Percentiles rank a stretch among this genome's conserved stretches.
phyloP scores from a whole-genome alignment of 2,113 vertebrate genomes.

The Heliornis fulica region DNA sequence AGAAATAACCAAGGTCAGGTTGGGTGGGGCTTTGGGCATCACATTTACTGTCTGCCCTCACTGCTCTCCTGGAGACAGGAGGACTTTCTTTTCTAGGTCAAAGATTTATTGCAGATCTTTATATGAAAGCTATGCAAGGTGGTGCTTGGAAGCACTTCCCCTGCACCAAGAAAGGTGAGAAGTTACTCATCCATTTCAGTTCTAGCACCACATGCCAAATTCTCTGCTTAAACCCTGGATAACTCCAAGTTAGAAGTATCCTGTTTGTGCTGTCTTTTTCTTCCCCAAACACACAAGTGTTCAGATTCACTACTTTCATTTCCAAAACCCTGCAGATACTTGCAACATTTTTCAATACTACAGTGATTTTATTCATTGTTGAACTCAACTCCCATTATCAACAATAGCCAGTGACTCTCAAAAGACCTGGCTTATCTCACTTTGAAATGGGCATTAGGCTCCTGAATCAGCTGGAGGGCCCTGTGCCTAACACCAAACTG shows the following conservation, averaged over 20 bases:
- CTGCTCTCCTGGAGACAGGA: not conserved
- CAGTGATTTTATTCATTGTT: too few relatives aligned
- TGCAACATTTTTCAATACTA: not conserved
- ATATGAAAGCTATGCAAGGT: not conserved
- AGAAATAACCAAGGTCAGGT: not conserved
- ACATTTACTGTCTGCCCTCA: not conserved
- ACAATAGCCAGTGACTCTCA: not conserved
- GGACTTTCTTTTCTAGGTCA: not conserved
- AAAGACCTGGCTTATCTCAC: not conserved
- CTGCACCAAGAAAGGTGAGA: not conserved
- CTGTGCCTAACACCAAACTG: not conserved
- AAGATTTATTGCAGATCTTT: not conserved
- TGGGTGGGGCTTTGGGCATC: not conserved
- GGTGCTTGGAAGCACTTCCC: not conserved
- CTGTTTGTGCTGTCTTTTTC: not conserved
- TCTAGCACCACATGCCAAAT: not conserved
- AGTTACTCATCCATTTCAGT: not conserved
- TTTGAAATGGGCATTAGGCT: not conserved
- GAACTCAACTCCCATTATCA: not conserved
- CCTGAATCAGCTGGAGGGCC: not conserved
- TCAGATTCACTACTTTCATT: not conserved
- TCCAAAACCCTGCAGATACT: not conserved
- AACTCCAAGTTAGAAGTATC: not conserved
- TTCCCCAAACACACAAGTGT: not conserved
- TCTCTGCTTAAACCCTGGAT: not conserved